Evolutionary conservation across 92 coral and sea anemone genomes (phyloP).

Genomic region (Scolanthus callimorphus): DNA sequence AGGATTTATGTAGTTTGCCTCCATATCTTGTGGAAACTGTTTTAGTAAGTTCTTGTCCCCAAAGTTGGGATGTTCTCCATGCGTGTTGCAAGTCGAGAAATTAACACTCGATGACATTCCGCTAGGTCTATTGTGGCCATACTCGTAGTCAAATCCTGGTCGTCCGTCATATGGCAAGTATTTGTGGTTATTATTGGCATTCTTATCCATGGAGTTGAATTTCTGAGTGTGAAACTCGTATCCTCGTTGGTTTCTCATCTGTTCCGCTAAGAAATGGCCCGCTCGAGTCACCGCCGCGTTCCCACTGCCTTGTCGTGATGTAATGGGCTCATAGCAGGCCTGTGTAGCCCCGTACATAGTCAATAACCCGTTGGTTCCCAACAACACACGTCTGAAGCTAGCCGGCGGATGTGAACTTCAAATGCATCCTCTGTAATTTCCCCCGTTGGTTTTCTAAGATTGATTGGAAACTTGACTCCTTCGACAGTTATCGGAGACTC

Average conservation of each 20-base stretch:
- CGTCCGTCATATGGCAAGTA: conserved; percentile 18
- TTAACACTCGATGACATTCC: conserved; percentile 68
- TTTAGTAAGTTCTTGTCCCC: conserved; percentile 22
- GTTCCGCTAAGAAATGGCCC: neutral
- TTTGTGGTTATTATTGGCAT: conserved; percentile 3
- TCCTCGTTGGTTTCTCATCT: conserved; percentile 3
- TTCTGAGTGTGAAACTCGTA: conserved; percentile 19
- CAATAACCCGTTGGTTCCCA: neutral
- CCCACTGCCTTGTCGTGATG: neutral
- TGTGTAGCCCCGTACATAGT: conserved; percentile 3
- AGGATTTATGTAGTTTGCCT: conserved; percentile 17
- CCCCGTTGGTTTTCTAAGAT: neutral
- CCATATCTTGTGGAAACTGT: conserved; percentile 28
- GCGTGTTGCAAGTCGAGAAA: conserved; percentile 53
- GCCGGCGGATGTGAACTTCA: conserved; percentile 24
- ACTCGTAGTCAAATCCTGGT: conserved; percentile 55
- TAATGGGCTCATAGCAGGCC: conserved; percentile 8
- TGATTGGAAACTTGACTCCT: neutral
- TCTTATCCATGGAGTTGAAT: conserved; percentile 25
- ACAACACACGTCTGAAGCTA: neutral
- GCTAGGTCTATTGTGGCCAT: conserved; percentile 50
- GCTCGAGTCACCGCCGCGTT: neutral
- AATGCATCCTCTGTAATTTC: neutral
- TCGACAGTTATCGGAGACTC: neutral
- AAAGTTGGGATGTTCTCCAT: conserved; percentile 51